phyloP scores from a whole-genome alignment of 1,140 invertebrate genomes.

The Drosophila arawakana region DNA sequence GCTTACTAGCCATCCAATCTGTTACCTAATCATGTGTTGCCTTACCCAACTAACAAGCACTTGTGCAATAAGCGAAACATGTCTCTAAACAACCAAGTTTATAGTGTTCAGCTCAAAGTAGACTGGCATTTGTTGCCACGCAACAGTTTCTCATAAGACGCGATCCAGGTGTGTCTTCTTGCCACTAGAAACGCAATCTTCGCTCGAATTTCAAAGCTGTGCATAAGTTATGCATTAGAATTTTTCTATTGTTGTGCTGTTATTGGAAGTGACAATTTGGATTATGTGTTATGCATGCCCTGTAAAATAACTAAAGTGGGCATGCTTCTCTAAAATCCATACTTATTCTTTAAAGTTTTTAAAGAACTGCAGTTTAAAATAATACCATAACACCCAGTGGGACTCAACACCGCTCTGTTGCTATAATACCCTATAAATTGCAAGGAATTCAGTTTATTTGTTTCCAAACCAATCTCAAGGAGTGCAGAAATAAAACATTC shows the following conservation, averaged over 20 bases:
- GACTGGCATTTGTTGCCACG: background rate
- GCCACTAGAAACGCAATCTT: constrained; percentile 20
- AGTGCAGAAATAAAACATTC: background rate
- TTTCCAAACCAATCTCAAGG: background rate
- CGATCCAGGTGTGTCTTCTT: constrained; percentile 51
- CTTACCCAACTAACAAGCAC: constrained; percentile 22
- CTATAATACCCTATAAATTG: no score
- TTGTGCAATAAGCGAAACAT: constrained; percentile 24
- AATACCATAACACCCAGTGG: no score
- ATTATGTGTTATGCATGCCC: constrained; percentile 22
- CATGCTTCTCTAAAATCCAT: background rate
- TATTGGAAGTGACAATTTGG: constrained; percentile 14
- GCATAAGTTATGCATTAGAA: constrained; percentile 6
- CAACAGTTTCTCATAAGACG: constrained; percentile 56
- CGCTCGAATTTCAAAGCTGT: background rate
- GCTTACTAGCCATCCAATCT: constrained; percentile 1
- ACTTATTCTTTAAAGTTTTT: no score
- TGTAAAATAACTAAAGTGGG: background rate
- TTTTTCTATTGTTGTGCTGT: constrained; percentile 15
- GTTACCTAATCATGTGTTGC: constrained; percentile 13
- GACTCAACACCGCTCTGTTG: no score
- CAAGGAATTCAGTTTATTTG: background rate
- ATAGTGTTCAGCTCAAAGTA: background rate
- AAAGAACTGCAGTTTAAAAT: no score
- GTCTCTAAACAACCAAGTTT: constrained; percentile 18